Evolutionary conservation across 2,888 invertebrate genomes (phyloP).

Genomic region (Catocala nupta): DNA sequence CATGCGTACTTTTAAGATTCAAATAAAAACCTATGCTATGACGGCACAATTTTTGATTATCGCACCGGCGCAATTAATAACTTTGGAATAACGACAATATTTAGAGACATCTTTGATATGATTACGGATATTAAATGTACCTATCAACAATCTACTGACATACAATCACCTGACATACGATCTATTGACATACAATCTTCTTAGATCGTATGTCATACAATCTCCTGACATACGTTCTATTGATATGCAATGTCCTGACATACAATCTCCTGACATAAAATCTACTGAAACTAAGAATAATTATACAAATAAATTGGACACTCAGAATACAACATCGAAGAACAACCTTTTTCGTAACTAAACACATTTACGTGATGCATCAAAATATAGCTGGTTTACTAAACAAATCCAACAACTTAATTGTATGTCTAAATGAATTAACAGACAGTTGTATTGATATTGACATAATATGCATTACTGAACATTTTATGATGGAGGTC

Average conservation of each 20-base stretch:
- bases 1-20: conserved; percentile 6
- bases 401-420: conserved; percentile 8
- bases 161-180: too few species aligned
- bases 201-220: too few species aligned
- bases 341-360: conserved; percentile 12
- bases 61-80: conserved; percentile 1
- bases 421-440: conserved; percentile 9
- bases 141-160: too few species aligned
- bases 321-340: neutral
- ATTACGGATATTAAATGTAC: too few species aligned
- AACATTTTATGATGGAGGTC: conserved; percentile 13
- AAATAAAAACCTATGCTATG: conserved; percentile 2
- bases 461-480: too few species aligned
- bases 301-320: neutral
- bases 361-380: conserved; percentile 7
- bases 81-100: conserved; percentile 6
- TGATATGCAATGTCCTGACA: too few species aligned
- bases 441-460: neutral
- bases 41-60: neutral
- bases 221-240: too few species aligned
- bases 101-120: neutral
- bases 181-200: neutral
- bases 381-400: conserved; percentile 17
- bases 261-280: too few species aligned
- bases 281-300: neutral